Percentiles rank a stretch among this genome's conserved stretches.
These are phyloP conservation scores for Pelagia noctiluca DNA, from an alignment of 30 jellyfish, hydroid and myxozoan species.

Conservation along the genomic window DNA sequence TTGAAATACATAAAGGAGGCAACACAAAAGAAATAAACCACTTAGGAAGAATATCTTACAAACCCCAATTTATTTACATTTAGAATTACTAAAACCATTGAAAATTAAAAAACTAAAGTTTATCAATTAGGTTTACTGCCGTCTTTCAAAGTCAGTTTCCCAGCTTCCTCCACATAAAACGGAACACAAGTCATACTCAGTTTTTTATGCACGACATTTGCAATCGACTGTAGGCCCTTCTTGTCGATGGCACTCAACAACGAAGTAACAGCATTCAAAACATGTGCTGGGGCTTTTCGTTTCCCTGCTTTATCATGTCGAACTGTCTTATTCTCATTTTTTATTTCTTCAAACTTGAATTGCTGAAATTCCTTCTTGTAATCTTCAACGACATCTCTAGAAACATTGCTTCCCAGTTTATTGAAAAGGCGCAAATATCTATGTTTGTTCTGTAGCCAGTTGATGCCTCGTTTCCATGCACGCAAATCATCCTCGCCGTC, in stretches of 20 bases:
- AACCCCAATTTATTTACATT: too few relatives aligned
- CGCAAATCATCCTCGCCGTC: constrained; percentile 92
- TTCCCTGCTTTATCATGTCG: constrained; percentile 14
- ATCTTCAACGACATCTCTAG: constrained; percentile 56
- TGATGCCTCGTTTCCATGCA: constrained; percentile 98
- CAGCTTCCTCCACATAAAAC: constrained; percentile 39
- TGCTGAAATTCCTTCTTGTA: constrained; percentile 78
- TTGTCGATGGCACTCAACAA: constrained; percentile 75
- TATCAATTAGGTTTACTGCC: constrained; percentile 33
- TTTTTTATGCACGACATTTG: constrained; percentile 85
- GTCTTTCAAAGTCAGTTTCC: constrained; percentile 30
- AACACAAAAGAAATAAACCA: too few relatives aligned
- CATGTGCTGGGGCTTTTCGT: constrained; percentile 75
- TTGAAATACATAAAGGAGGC: too few relatives aligned
- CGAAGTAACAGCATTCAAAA: constrained; percentile 82
- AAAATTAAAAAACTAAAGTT: too few relatives aligned
- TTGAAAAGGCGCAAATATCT: constrained; percentile 47
- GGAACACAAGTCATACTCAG: constrained; percentile 86
- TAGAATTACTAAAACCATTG: too few relatives aligned
- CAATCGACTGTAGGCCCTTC: constrained; percentile 72
- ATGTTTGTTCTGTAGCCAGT: constrained; percentile 68
- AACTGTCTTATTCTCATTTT: constrained; percentile 60
- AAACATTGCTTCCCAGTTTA: constrained; percentile 71
- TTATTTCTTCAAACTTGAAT: constrained; percentile 47
- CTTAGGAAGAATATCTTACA: too few relatives aligned